A percentile compares a stretch with the other conserved stretches of the same genome.
Evolutionary conservation across 2,797 vertebrate species (phyloP).

Genomic region (Otolemur crassicaudatus): DNA sequence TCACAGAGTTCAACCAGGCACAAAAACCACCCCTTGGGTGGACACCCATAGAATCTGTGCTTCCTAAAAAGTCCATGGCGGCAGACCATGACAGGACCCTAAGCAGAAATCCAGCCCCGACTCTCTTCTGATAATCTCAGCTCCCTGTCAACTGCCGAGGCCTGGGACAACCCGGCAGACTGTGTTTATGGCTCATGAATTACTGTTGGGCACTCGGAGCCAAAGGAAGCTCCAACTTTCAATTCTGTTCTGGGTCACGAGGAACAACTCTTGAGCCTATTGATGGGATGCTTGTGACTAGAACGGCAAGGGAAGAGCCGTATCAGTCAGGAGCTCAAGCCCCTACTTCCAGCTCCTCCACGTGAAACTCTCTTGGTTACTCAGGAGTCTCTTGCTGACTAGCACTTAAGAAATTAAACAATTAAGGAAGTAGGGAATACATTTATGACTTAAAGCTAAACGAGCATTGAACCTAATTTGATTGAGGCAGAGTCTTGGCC

Average conservation of each 20-base stretch:
- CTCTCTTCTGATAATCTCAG: neutral
- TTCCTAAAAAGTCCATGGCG: neutral
- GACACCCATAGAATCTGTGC: neutral
- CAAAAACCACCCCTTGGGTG: neutral
- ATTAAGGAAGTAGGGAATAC: neutral
- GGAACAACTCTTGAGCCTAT: neutral
- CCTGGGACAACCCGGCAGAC: neutral
- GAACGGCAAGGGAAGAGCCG: neutral
- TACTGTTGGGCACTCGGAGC: neutral
- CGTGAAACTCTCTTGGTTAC: neutral
- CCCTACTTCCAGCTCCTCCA: neutral
- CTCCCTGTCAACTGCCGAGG: neutral
- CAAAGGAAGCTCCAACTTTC: neutral
- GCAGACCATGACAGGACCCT: neutral
- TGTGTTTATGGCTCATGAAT: neutral
- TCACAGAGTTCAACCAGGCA: neutral
- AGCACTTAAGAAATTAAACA: slow-evolving; percentile 33
- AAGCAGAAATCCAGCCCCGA: neutral
- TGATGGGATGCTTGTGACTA: neutral
- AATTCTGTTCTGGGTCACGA: neutral
- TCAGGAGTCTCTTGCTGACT: neutral
- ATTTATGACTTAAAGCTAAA: slow-evolving; percentile 13
- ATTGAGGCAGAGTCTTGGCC: neutral
- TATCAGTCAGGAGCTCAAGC: too few species aligned
- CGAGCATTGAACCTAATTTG: neutral